Base-by-base conservation (phyloP, 2,797 vertebrate genomes). In the Rallus crepitans region DNA sequence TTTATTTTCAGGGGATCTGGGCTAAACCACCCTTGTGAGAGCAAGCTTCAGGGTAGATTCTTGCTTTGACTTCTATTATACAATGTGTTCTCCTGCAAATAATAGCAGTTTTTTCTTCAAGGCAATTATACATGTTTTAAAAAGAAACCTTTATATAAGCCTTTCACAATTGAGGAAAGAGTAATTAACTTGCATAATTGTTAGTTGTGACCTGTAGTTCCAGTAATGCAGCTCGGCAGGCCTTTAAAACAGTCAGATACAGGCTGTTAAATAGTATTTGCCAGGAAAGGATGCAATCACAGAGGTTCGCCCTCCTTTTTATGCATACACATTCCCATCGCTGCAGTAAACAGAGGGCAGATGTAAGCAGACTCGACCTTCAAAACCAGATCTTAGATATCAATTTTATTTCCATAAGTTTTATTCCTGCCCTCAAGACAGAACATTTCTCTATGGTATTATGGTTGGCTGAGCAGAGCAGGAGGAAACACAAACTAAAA, bases 171-270 rank as follows among this genome's bases (percentile, higher is more conserved):
- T 40, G 56, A 95, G 70, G 66, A 92, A 93, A 77, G 83, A 87
- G 78, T 92, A 90, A 97, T 96, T 95, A 97, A 89, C 89, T 87
- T 80, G 88, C 78, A 17, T 93, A 96, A 95, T 85, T 95, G 60
- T 90, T 90, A 53, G 78, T 24, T 90, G 68, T 70, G 93, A 92
- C 78, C 90, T 68, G 83, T 52, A 82, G 78, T 89, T 92, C 84
- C 81, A 73, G 75, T 45, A 89, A 66, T 3, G 20, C 78, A 90
- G 68, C 83, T 89, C 90, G 85, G 90, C 42, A 70, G 37, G 66
- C 42, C 78, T 84, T 80, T 42, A 56, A 76, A 88, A 66, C 6
- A 66, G 85, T 56, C 90, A 92, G 59, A 76, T 31, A 33, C 7
- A 21, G 53, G 20, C 52, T 72, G 78, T 47, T 69, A 77, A 63